Conservation (phyloP, 2,797 vertebrate genomes). For the Botia almorhae region DNA sequence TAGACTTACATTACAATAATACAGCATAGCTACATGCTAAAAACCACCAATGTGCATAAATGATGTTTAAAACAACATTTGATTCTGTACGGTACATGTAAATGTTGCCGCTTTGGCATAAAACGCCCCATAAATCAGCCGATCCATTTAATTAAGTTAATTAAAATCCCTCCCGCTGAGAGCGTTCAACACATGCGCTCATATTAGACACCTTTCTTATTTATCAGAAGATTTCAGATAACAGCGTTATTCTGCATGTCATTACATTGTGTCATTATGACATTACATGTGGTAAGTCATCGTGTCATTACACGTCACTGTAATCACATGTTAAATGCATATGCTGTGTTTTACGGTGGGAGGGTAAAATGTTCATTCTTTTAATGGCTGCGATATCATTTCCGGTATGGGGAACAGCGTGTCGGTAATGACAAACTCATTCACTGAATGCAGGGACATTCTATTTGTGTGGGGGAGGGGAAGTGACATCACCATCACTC, state of each 20-base stretch:
- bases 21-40: background rate
- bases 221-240: conserved; percentile 4
- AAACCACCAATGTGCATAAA: background rate
- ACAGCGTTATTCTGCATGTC: background rate
- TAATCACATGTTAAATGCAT: background rate
- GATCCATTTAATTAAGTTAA: conserved; percentile 14
- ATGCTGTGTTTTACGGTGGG: background rate
- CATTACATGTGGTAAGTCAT: too few relatives aligned
- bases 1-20: too few relatives aligned
- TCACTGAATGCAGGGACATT: conserved; percentile 28
- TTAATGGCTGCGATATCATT: conserved; percentile 7
- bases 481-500: conserved; percentile 13
- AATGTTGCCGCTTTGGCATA: background rate
- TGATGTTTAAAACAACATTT: background rate
- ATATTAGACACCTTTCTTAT: conserved; percentile 22
- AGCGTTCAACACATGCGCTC: conserved; percentile 14
- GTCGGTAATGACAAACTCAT: conserved; percentile 29
- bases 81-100: background rate
- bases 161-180: background rate
- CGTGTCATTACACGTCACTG: background rate
- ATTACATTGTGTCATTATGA: too few relatives aligned
- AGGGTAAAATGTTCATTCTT: background rate
- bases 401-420: background rate
- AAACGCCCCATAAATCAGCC: background rate
- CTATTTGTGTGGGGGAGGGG: conserved; percentile 36